Conservation (phyloP, 2,797 vertebrate genomes). For the Macropus fuliginosus region DNA sequence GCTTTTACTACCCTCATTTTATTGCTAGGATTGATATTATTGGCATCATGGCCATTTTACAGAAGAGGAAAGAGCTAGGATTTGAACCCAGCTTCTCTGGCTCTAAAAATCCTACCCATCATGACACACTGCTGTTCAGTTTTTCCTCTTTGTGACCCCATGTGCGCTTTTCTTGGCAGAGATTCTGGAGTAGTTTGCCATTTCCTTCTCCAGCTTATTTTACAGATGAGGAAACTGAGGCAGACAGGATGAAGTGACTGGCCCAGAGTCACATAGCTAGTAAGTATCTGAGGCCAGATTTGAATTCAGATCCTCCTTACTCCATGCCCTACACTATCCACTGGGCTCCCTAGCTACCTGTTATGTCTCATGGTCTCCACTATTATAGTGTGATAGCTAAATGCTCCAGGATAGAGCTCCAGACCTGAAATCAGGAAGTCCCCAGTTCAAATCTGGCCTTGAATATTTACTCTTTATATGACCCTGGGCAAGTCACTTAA, state of each 20-base stretch:
- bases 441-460: background rate
- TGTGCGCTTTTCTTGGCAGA: background rate
- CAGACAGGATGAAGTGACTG: background rate
- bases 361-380: background rate
- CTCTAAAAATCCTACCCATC: background rate
- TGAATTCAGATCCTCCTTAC: background rate
- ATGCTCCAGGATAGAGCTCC: background rate
- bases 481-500: background rate
- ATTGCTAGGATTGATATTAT: background rate
- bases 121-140: background rate
- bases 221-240: slow-evolving; percentile 13
- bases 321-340: background rate
- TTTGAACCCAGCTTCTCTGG: background rate
- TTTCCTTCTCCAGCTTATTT: background rate
- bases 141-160: background rate
- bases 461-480: background rate
- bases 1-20: background rate
- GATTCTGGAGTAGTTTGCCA: background rate
- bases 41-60: background rate
- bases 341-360: background rate
- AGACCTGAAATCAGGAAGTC: background rate
- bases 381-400: background rate
- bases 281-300: background rate
- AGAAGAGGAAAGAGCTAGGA: background rate
- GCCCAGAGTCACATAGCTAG: background rate